phyloP scores from a whole-genome alignment of 2,797 vertebrate species.

The Tachyglossus aculeatus region DNA sequence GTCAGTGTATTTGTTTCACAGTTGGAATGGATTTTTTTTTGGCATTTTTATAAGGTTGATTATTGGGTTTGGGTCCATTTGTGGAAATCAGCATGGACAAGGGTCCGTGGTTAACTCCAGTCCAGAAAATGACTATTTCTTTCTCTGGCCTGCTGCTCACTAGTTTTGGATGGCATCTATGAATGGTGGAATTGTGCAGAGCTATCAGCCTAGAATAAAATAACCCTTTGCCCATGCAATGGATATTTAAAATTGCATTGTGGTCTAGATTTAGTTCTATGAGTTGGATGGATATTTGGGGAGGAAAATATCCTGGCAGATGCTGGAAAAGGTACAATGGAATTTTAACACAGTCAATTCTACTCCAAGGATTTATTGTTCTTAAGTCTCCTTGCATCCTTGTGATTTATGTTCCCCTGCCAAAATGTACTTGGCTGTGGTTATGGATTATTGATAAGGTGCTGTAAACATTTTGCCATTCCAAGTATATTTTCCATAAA shows the following conservation, averaged over 20 bases:
- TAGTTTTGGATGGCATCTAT: conserved; percentile 25
- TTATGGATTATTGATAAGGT: not conserved
- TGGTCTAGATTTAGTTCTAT: too few species aligned
- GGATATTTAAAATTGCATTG: too few species aligned
- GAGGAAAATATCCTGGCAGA: too few species aligned
- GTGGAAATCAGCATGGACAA: conserved; percentile 51
- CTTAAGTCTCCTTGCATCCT: too few species aligned
- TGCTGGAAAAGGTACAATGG: too few species aligned
- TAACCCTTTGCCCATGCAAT: not conserved
- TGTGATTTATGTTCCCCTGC: too few species aligned
- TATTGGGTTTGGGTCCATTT: conserved; percentile 66
- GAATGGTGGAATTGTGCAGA: not conserved
- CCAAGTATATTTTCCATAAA: conserved; percentile 13
- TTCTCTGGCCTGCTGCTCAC: conserved; percentile 33
- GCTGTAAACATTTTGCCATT: not conserved
- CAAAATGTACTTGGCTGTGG: not conserved
- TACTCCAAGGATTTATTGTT: too few species aligned
- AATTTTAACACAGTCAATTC: too few species aligned
- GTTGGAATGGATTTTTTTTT: conserved; percentile 62
- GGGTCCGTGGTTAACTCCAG: conserved; percentile 14
- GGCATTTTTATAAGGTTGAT: conserved; percentile 64
- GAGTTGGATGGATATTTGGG: too few species aligned
- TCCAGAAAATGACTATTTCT: conserved; percentile 29
- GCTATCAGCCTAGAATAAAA: conserved; percentile 17
- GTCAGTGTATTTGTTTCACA: conserved; percentile 68